A percentile compares a stretch with the other conserved stretches of the same genome.
These are phyloP conservation scores for Heliopora coerulea DNA, from an alignment of 92 coral and sea anemone genomes.

Conservation along the genomic window DNA sequence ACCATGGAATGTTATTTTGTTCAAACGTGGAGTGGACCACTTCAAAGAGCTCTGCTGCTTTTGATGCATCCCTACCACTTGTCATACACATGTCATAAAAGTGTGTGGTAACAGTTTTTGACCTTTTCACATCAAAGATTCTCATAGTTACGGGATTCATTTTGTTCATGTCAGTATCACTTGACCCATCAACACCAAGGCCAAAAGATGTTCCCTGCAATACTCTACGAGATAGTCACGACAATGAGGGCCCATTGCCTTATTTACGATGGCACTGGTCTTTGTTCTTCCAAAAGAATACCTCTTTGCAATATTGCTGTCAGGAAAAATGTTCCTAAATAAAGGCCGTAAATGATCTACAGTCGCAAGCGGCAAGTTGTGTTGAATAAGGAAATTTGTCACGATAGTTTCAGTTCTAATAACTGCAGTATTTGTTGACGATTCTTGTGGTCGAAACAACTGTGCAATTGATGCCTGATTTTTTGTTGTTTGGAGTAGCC, in stretches of 20 bases:
- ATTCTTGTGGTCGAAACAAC: slow-evolving; percentile 10
- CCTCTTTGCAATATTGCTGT: slow-evolving; percentile 43
- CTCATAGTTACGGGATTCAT: slow-evolving; percentile 53
- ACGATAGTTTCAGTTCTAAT: not conserved
- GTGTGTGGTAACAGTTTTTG: too few species aligned
- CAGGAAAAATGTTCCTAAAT: slow-evolving; percentile 43
- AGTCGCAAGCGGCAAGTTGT: too few species aligned
- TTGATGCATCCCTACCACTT: too few species aligned
- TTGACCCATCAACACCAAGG: slow-evolving; percentile 52
- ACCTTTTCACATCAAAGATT: too few species aligned
- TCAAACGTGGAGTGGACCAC: too few species aligned
- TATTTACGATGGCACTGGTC: slow-evolving; percentile 43
- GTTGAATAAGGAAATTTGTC: too few species aligned
- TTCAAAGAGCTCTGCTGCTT: too few species aligned
- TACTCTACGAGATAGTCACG: slow-evolving; percentile 51
- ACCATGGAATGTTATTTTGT: too few species aligned
- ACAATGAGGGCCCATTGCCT: slow-evolving; percentile 54
- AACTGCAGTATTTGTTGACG: not conserved
- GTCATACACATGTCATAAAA: too few species aligned
- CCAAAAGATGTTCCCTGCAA: slow-evolving; percentile 44
- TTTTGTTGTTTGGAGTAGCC: not conserved
- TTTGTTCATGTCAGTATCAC: slow-evolving; percentile 49
- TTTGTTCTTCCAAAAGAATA: slow-evolving; percentile 41
- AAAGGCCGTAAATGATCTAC: slow-evolving; percentile 37
- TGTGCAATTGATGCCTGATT: slow-evolving; percentile 12